Evolutionary conservation across 2,888 invertebrate species (phyloP).

Genomic region (Ormia ochracea): DNA sequence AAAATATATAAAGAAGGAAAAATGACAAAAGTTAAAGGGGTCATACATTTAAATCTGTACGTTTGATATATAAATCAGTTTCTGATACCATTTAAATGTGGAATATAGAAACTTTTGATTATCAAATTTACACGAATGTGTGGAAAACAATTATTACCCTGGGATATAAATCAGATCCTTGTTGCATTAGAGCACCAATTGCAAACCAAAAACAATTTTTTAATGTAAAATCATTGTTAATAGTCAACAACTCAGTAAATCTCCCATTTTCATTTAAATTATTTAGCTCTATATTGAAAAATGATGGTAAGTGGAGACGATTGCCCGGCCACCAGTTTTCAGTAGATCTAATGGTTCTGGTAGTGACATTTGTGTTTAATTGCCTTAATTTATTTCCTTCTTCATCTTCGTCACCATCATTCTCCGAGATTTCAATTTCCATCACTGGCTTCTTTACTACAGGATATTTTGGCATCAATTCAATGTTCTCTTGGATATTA

Average conservation of each 20-base stretch:
- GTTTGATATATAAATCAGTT: too few species aligned
- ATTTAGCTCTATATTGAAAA: slow-evolving; percentile 61
- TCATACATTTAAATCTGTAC: too few species aligned
- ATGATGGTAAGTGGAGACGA: slow-evolving; percentile 16
- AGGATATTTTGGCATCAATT: not conserved
- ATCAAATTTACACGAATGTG: not conserved
- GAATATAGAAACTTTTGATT: too few species aligned
- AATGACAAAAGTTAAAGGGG: too few species aligned
- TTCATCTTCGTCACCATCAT: not conserved
- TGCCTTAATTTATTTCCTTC: not conserved
- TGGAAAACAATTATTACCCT: slow-evolving; percentile 80
- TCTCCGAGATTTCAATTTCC: not conserved
- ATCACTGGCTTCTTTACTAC: not conserved
- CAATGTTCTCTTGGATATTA: slow-evolving; percentile 7
- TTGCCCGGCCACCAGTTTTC: slow-evolving; percentile 42
- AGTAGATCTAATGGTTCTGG: slow-evolving; percentile 25
- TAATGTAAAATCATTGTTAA: slow-evolving; percentile 89
- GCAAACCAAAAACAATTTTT: slow-evolving; percentile 97
- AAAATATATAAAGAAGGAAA: too few species aligned
- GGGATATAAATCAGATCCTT: slow-evolving; percentile 93
- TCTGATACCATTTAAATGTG: too few species aligned
- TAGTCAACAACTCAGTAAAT: slow-evolving; percentile 67
- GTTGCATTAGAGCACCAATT: slow-evolving; percentile 95
- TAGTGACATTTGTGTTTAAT: not conserved
- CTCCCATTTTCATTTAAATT: slow-evolving; percentile 62